Evolutionary conservation across 2,797 vertebrate species (phyloP).

Genomic region (Coccyzus lansbergi): DNA sequence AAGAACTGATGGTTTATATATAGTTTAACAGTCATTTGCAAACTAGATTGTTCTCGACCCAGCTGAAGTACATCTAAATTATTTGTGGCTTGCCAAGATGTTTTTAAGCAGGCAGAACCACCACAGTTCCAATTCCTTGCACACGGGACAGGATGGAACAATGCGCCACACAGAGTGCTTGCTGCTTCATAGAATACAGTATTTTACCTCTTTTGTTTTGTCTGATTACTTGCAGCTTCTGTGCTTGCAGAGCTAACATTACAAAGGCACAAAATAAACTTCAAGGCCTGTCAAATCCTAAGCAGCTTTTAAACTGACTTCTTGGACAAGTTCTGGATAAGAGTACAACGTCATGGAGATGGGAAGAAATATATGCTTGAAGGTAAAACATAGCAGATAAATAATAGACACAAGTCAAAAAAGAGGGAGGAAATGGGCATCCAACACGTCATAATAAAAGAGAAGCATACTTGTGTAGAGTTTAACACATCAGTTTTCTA

Average conservation of each 20-base stretch:
- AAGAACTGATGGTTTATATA: not conserved
- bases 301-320: not conserved
- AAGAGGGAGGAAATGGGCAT: not conserved
- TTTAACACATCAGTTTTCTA: not conserved
- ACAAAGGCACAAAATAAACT: not conserved
- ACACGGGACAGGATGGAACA: slow-evolving; percentile 1
- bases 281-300: not conserved
- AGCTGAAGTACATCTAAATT: not conserved
- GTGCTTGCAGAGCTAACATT: not conserved
- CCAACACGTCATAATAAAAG: not conserved
- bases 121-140: not conserved
- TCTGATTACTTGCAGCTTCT: slow-evolving; percentile 38
- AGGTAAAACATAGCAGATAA: not conserved
- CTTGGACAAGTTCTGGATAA: not conserved
- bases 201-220: slow-evolving; percentile 18
- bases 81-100: not conserved
- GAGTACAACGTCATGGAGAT: not conserved
- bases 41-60: not conserved
- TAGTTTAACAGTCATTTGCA: not conserved
- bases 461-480: not conserved
- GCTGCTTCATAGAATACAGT: not conserved
- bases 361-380: not conserved
- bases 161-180: not conserved
- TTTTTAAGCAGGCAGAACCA: slow-evolving; percentile 27
- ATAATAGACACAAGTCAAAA: not conserved